Evolutionary conservation across 64 coral and sea anemone genomes (phyloP).

Genomic region (Dendrophyllia cribrosa): DNA sequence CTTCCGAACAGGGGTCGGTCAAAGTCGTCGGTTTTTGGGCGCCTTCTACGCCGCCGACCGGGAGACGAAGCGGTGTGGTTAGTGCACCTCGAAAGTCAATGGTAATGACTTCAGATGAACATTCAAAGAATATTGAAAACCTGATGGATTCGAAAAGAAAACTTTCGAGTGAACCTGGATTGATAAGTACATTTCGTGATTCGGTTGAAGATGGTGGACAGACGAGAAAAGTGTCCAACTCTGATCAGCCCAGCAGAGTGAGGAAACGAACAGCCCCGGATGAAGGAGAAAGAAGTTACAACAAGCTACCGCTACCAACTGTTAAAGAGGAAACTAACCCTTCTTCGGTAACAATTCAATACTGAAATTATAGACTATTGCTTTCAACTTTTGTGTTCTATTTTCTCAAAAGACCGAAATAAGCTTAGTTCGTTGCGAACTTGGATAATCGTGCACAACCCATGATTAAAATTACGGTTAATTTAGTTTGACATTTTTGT

Average conservation of each 20-base stretch:
- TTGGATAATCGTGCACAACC: no score
- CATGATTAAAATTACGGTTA: no score
- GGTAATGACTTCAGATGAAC: background rate
- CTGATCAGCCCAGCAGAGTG: background rate
- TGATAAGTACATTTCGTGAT: background rate
- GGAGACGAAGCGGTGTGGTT: slow-evolving; percentile 4
- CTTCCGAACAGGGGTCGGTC: background rate
- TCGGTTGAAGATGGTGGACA: background rate
- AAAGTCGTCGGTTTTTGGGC: background rate
- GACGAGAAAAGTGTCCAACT: background rate
- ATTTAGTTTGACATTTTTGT: no score
- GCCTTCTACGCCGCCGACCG: background rate
- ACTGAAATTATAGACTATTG: background rate
- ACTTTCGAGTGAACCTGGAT: background rate
- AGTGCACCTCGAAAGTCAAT: background rate
- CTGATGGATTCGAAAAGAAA: background rate
- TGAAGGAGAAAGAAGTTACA: background rate
- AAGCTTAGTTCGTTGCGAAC: no score
- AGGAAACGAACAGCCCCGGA: background rate
- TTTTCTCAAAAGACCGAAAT: no score
- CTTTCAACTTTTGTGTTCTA: no score
- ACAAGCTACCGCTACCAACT: background rate
- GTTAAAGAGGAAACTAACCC: slow-evolving; percentile 21
- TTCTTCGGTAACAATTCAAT: slow-evolving; percentile 36
- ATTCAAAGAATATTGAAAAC: slow-evolving; percentile 24